These are phyloP conservation scores for Acrobasis suavella DNA, from an alignment of 2,888 invertebrate genomes.

Conservation along the genomic window DNA sequence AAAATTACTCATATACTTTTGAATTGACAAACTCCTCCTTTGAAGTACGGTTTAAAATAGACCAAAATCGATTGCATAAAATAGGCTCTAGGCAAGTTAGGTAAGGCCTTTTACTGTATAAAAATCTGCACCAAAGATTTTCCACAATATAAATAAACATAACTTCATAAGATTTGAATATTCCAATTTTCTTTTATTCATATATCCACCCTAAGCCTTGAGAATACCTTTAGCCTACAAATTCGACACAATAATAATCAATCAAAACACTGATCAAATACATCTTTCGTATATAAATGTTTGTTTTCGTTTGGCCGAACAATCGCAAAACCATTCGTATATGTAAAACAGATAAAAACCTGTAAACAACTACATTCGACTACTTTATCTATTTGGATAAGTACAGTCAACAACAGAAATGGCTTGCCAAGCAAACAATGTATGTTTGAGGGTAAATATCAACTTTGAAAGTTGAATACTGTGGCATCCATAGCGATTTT, in stretches of 20 bases:
- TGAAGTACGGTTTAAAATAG: no score
- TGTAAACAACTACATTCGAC: not conserved
- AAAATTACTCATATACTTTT: no score
- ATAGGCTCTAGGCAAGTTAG: no score
- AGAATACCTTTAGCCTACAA: not conserved
- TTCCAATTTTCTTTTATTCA: not conserved
- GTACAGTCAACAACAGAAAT: not conserved
- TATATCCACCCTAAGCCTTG: not conserved
- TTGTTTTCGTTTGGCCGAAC: conserved; percentile 8
- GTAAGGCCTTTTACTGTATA: no score
- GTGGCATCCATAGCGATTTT: not conserved
- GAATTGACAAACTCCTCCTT: no score
- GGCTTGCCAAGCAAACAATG: conserved; percentile 2
- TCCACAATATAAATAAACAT: no score
- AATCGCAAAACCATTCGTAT: not conserved
- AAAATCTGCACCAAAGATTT: no score
- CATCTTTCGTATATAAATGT: conserved; percentile 6
- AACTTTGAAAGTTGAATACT: not conserved
- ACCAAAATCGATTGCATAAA: no score
- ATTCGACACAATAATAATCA: conserved; percentile 8
- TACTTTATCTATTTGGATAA: conserved; percentile 3
- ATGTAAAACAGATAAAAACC: conserved; percentile 3
- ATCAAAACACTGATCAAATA: conserved; percentile 14
- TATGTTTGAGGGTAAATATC: not conserved
- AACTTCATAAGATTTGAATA: not conserved